Evolutionary conservation across 1,140 invertebrate genomes (phyloP), one percentile per base, ranked within the genome.

Genomic region (Glossosoma conforme): DNA sequence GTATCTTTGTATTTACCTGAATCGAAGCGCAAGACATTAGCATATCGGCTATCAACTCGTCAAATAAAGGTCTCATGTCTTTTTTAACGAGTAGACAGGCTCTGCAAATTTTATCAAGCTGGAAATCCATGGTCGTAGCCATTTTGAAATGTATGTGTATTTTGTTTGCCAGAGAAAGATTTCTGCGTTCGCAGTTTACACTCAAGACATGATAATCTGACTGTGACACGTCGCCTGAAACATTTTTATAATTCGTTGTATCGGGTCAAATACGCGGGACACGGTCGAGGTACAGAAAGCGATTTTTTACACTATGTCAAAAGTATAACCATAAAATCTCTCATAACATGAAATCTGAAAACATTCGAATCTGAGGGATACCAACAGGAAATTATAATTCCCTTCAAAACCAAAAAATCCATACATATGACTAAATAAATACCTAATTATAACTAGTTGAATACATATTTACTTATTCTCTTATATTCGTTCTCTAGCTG

Each of bases 21-120:
- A 79, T 70, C 61, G 71, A 75, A 35, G 77, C 74, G 63, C 77
- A 78, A 46, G 76, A 75, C 77, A 79, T 79, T 50, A 80, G 54
- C 78, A 80, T 79, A 48, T 77, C 78, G 9, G 77, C 75, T 15
- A 78, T 76, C 41, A 78, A 73, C 55, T 80, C 77, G 53, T 76
- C 77, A 59, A 79, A 79, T 35, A 80, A 55, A 18, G 77, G 77
- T 53, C 77, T 69, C 77, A 80, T 80, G 56, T 79, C 78, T 61
- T 78, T 80, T 54, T 79, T 79, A 54, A 76, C 71, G 49, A 74
- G 67, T 54, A 79, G 72, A 65, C 78, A 80, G 21, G 76, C 72
- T n/a, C 78, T 74, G 65, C 78, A 80, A 53, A 79, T 78, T 65
- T 78, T 78, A 51, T 79, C 77, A 56, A 80, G 61, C 52, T 71